A percentile compares a stretch with the other conserved stretches of the same genome.
phyloP scores from a whole-genome alignment of 2,888 invertebrate species.

The Apamea monoglypha region DNA sequence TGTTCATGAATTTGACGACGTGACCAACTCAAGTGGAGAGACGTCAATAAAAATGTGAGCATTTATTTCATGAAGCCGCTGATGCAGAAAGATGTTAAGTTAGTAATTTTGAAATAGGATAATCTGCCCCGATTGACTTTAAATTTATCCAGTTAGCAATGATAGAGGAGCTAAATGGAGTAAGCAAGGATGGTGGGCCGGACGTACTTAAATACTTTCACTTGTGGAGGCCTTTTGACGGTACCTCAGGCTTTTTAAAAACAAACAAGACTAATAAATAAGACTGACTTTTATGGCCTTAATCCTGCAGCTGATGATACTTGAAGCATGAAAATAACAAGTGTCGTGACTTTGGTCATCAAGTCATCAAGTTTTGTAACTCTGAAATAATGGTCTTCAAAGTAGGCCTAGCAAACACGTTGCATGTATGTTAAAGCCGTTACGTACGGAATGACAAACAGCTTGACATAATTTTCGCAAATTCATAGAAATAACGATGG shows the following conservation, averaged over 20 bases:
- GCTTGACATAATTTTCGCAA: slow-evolving; percentile 55
- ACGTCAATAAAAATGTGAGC: background rate
- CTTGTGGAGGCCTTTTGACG: background rate
- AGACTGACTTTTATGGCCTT: background rate
- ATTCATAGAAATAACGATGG: slow-evolving; percentile 48
- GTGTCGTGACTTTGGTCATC: background rate
- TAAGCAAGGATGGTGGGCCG: too few relatives aligned
- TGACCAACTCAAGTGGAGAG: background rate
- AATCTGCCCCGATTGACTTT: background rate
- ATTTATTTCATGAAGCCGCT: background rate
- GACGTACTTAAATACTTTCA: background rate
- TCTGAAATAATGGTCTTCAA: slow-evolving; percentile 25
- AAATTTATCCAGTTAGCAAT: background rate
- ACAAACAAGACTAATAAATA: background rate
- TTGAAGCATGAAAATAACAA: background rate
- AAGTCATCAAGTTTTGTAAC: slow-evolving; percentile 13
- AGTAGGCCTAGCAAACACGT: slow-evolving; percentile 29
- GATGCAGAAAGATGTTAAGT: background rate
- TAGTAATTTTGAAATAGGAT: too few relatives aligned
- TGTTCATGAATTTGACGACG: background rate
- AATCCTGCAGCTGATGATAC: background rate
- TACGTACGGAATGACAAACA: slow-evolving; percentile 48
- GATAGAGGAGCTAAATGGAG: background rate
- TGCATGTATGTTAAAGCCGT: slow-evolving; percentile 42
- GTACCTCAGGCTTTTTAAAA: background rate